phyloP scores from a whole-genome alignment of 2,113 vertebrate species.

The Herpailurus yagouaroundi region DNA sequence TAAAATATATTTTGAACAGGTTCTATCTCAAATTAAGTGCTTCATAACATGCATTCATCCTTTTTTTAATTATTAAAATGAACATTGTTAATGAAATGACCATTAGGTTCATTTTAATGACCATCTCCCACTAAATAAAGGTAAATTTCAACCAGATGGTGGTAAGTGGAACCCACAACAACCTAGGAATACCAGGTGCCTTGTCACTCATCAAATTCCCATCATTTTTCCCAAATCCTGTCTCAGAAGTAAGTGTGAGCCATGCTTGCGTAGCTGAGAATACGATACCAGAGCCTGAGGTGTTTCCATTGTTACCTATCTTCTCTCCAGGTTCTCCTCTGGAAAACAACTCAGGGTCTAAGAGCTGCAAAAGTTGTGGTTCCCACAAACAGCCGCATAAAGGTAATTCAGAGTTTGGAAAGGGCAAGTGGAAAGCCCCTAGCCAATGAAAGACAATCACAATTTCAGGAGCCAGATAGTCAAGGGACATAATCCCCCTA shows the following conservation, averaged over 20 bases:
- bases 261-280: not conserved
- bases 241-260: not conserved
- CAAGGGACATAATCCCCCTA: not conserved
- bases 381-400: not conserved
- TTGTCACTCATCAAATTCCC: not conserved
- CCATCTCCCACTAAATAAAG: not conserved
- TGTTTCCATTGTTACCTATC: not conserved
- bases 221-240: not conserved
- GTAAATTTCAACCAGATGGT: not conserved
- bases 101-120: not conserved
- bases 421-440: not conserved
- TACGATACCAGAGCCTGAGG: rapidly evolving
- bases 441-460: not conserved
- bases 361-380: not conserved
- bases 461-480: too few relatives aligned
- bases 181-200: not conserved
- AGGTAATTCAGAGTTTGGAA: not conserved
- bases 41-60: not conserved
- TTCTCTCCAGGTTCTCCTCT: not conserved
- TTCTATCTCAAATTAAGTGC: not conserved
- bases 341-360: not conserved
- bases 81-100: not conserved
- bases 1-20: not conserved
- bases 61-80: not conserved
- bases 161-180: not conserved